Evolutionary conservation across 2,113 vertebrate species (phyloP).

Genomic region (Alosa alosa): DNA sequence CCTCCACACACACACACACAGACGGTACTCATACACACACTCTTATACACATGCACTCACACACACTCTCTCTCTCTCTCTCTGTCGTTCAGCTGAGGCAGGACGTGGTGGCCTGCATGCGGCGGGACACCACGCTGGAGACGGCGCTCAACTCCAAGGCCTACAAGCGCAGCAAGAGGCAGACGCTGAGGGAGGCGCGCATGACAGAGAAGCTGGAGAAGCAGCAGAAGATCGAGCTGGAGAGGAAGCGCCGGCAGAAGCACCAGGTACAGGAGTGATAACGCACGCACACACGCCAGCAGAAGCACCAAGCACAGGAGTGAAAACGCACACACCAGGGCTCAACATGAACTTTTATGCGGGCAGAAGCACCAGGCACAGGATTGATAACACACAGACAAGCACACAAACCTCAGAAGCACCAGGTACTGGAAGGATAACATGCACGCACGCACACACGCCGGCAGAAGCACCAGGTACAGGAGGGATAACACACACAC

Average conservation of each 20-base stretch:
- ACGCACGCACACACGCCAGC: background rate
- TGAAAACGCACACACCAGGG: background rate
- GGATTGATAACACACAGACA: background rate
- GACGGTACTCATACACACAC: background rate
- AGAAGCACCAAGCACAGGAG: constrained; percentile 62
- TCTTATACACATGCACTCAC: background rate
- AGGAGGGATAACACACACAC: background rate
- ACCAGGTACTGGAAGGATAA: background rate
- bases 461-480: no score
- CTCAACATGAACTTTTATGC: no score
- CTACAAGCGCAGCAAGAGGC: constrained; percentile 94
- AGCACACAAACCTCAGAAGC: background rate
- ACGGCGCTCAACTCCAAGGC: constrained; percentile 97
- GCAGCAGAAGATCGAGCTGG: constrained; percentile 98
- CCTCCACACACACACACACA: background rate
- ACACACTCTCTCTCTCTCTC: background rate
- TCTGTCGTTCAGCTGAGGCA: constrained; percentile 80
- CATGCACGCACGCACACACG: background rate
- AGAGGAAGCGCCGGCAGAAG: constrained; percentile 95
- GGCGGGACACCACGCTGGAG: constrained; percentile 92
- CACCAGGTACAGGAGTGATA: constrained; percentile 80
- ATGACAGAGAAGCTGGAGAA: constrained; percentile 99
- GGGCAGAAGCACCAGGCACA: constrained; percentile 97
- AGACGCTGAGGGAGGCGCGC: constrained; percentile 91
- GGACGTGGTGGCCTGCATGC: constrained; percentile 97